Conservation (phyloP, 1,140 invertebrate species). For the Stratiolaelaps scimitus region DNA sequence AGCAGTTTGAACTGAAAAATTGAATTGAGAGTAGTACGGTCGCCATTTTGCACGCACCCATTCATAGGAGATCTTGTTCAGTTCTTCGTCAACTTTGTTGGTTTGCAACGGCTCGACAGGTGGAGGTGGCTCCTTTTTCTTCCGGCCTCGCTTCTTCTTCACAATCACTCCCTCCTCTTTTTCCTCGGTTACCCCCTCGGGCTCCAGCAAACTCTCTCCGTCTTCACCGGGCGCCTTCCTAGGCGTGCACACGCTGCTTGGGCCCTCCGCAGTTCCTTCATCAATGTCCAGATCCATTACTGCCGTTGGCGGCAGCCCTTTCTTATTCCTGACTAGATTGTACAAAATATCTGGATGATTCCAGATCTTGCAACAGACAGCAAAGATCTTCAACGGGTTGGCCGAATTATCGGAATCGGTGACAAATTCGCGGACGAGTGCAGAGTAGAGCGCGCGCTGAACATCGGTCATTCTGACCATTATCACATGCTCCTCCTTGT, state of each 20-base stretch:
- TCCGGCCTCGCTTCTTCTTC: slow-evolving; percentile 27
- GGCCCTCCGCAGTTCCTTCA: slow-evolving; percentile 46
- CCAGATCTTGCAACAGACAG: slow-evolving; percentile 99
- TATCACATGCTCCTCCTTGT: slow-evolving; percentile 82
- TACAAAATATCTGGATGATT: slow-evolving; percentile 96
- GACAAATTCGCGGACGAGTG: slow-evolving; percentile 80
- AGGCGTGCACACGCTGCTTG: slow-evolving; percentile 7
- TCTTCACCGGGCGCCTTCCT: too few species aligned
- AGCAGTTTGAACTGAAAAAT: too few species aligned
- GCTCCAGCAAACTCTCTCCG: too few species aligned
- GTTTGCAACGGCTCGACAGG: slow-evolving; percentile 2
- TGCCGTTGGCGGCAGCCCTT: slow-evolving; percentile 25
- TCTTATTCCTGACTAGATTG: slow-evolving; percentile 69
- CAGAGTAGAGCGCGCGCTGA: slow-evolving; percentile 72
- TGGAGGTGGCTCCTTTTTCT: slow-evolving; percentile 34
- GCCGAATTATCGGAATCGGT: slow-evolving; percentile 57
- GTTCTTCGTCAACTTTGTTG: slow-evolving; percentile 25
- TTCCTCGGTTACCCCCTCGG: slow-evolving; percentile 27
- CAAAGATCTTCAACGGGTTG: slow-evolving; percentile 93
- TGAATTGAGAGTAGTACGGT: too few species aligned
- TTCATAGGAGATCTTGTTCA: slow-evolving; percentile 42
- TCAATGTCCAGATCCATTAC: slow-evolving; percentile 75
- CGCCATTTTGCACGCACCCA: slow-evolving; percentile 42
- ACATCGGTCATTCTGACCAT: slow-evolving; percentile 71
- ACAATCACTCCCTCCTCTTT: slow-evolving; percentile 17